phyloP scores from a whole-genome alignment of 2,113 vertebrate genomes.

The Gymnarchus niloticus region DNA sequence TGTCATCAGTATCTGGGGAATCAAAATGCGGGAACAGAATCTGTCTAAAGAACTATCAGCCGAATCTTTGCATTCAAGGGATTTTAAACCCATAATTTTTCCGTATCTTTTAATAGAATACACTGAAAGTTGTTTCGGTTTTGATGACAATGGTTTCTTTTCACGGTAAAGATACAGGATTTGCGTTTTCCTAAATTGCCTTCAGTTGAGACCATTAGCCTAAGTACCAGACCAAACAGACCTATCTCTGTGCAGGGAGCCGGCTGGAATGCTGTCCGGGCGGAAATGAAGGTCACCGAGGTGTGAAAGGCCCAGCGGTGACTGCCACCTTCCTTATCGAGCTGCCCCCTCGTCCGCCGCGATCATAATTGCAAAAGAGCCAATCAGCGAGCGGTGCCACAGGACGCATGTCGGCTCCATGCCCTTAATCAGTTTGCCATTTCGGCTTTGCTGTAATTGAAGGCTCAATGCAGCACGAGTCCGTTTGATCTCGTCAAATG shows the following conservation, averaged over 20 bases:
- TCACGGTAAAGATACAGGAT: not conserved
- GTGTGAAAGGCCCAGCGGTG: not conserved
- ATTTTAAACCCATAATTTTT: too few relatives aligned
- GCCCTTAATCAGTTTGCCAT: not conserved
- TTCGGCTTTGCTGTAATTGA: not conserved
- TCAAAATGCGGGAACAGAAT: not conserved
- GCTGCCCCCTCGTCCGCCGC: not conserved
- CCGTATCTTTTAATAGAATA: not conserved
- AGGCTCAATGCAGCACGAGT: not conserved
- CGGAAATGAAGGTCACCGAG: not conserved
- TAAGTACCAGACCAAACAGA: not conserved
- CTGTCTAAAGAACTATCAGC: not conserved
- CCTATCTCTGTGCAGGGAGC: not conserved
- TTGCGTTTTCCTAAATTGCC: not conserved
- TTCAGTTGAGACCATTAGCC: not conserved
- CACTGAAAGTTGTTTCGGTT: not conserved
- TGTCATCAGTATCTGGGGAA: too few relatives aligned
- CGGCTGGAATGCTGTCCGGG: not conserved
- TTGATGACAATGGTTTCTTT: not conserved
- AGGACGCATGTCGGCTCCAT: not conserved
- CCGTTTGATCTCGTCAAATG: too few relatives aligned
- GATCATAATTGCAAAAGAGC: not conserved
- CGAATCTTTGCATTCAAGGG: not conserved
- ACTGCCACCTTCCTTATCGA: not conserved
- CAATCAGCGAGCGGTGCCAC: not conserved